Percentiles rank a stretch among this genome's conserved stretches.
These are phyloP conservation scores for Mylabris phalerata DNA, from an alignment of 1,140 invertebrate species.

Conservation along the genomic window DNA sequence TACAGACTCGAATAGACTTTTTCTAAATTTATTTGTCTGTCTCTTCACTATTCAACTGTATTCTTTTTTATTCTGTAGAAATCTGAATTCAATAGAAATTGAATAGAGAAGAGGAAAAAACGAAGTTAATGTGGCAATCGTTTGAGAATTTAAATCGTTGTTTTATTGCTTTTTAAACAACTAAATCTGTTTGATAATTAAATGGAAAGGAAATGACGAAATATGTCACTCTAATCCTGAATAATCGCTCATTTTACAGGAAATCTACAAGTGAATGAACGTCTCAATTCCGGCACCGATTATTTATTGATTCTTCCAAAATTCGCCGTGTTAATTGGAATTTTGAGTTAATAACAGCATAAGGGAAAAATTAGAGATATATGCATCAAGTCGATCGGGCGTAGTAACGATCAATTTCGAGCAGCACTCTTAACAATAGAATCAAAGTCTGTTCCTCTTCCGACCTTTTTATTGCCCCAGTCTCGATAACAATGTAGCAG, in stretches of 20 bases:
- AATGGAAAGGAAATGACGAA: too few relatives aligned
- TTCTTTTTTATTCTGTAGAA: slow-evolving; percentile 24
- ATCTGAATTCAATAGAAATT: slow-evolving; percentile 22
- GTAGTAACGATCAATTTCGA: slow-evolving; percentile 17
- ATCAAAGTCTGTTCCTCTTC: slow-evolving; percentile 12
- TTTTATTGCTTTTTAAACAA: background rate
- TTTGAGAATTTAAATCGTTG: background rate
- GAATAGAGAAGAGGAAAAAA: slow-evolving; percentile 4
- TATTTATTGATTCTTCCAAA: too few relatives aligned
- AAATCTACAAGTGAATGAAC: too few relatives aligned
- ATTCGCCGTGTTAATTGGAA: too few relatives aligned
- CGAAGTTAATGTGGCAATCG: background rate
- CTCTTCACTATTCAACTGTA: slow-evolving; percentile 12
- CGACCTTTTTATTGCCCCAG: slow-evolving; percentile 15
- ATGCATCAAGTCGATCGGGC: slow-evolving; percentile 15
- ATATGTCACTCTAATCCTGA: too few relatives aligned
- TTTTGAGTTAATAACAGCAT: too few relatives aligned
- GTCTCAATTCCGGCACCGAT: too few relatives aligned
- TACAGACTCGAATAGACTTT: slow-evolving; percentile 34
- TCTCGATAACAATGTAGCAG: slow-evolving; percentile 12
- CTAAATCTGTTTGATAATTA: background rate
- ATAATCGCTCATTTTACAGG: too few relatives aligned
- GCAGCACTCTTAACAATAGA: slow-evolving; percentile 15
- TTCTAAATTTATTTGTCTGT: slow-evolving; percentile 31
- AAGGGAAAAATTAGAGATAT: background rate